Evolutionary conservation across 2,888 invertebrate genomes (phyloP), one percentile per base, ranked within the genome.

Genomic region (Gastrophysa polygoni): DNA sequence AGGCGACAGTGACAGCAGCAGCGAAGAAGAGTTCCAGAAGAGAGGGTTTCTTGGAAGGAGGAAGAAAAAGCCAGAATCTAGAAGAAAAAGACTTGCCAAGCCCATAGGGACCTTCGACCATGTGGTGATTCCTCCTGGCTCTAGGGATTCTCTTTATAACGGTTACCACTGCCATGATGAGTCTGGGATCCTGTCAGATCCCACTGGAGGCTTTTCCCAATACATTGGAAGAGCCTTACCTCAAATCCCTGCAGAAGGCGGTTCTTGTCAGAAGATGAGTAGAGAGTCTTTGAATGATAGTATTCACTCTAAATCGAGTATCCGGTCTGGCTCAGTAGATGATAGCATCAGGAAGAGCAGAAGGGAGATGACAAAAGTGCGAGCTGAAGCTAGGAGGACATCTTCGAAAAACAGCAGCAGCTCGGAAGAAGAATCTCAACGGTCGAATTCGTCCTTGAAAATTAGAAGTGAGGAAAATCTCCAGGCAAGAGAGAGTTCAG

Each of bases 381-480:
- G 90, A 69, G 89, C 87, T 1, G 88, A 88, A 80, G 89, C 89
- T 0, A 82, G 87, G 61, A 82, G 89, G 70, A 88, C 88, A 67
- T 80, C 82, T 28, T 73, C 88, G 73, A 83, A 83, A 73, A 85
- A 84, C 49, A 87, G 88, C 32, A 87, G 88, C n/a, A 90, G 90
- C 73, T 89, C 89, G 46, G 90, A 90, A 61, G 91, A 91, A 73
- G 89, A 89, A 63, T 90, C 89, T 16, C 82, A 89, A 57, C 86
- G 86, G 70, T 91, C 91, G 21, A 87, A 87, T 20, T 88, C 90
- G 0, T 86, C 90, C 74, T 83, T 88, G 51, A 84, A 86, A 73
- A 88, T 89, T 75, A 85, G 88, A 74, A 89, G 89, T 76, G 91
- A 90, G 68, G 90, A 91, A 69, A 88, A 88, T 64, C 81, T 89